Base-by-base conservation (phyloP, 2,888 invertebrate species). In the Latheticus oryzae region DNA sequence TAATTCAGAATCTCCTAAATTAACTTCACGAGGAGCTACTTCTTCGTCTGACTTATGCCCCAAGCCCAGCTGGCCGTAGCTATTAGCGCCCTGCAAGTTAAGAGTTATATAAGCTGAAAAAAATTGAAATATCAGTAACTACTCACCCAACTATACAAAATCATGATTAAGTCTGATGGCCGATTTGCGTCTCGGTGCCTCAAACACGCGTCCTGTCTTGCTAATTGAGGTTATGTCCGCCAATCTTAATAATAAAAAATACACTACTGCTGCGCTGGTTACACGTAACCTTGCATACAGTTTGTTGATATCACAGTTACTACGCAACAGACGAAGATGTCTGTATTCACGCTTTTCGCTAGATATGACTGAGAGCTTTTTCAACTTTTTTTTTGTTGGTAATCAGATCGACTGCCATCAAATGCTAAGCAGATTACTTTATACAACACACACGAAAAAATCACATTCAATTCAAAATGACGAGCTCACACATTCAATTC, bases 31-130 rank as follows among this genome's bases (percentile, higher is more conserved):
- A 26, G 88, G 90, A 63, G 79, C 78, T 64, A 84, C 78, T 61
- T 86, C 83, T 78, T 89, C 85, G 73, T 92, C 92, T 64, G 83
- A 86, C 64, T 81, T 81, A 58, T 79, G 74, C 58, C 87, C 88
- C 70, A 88, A 81, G 61, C 90, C 90, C 60, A 93, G 81, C 77
- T 93, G 92, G 40, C 91, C 91, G 74, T 90, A 89, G 61, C 90
- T 90, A 79, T 93, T 93, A 54, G 92, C 90, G 71, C 92, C 92
- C 92, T 92, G 75, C 2, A 53, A 32, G 1, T 12, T 3, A 5
- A 2, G 7, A 4, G 21, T 32, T 13, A 26, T 4, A 32, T 9
- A 23, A 7, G 4, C 24, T 9, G 24, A 35, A 11, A n/a, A n/a
- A n/a, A n/a, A n/a, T n/a, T n/a, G n/a, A n/a, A n/a, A n/a, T n/a